Evolutionary conservation across 2,797 vertebrate genomes (phyloP).

Genomic region (Dromococcyx pavoninus): DNA sequence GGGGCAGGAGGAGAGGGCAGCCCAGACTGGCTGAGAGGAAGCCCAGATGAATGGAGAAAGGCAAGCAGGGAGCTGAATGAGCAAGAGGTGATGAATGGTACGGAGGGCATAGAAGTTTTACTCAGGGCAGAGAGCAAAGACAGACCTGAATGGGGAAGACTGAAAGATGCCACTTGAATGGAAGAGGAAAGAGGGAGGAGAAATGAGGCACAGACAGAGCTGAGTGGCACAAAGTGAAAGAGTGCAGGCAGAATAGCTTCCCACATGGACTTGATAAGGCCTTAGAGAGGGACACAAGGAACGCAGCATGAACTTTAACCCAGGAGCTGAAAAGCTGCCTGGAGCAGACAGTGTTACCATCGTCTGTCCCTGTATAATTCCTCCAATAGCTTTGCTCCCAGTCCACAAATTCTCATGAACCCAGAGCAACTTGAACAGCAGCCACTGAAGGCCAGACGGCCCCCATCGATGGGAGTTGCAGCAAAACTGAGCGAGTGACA

Average conservation of each 20-base stretch:
- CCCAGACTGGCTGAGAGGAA: slow-evolving; percentile 5
- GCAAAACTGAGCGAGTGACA: not conserved
- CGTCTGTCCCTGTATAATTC: not conserved
- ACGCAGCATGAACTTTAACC: slow-evolving; percentile 64
- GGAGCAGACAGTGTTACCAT: not conserved
- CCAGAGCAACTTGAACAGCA: not conserved
- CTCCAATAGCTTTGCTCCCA: slow-evolving; percentile 14
- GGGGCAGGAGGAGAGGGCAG: slow-evolving; percentile 24
- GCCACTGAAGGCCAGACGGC: not conserved
- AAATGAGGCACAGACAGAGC: not conserved
- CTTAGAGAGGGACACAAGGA: slow-evolving; percentile 55
- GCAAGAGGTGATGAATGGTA: slow-evolving; percentile 39
- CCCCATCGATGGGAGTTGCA: not conserved
- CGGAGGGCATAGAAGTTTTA: slow-evolving; percentile 38
- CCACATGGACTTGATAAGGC: slow-evolving; percentile 59
- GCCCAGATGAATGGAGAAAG: slow-evolving; percentile 26
- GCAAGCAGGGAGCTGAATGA: slow-evolving; percentile 44
- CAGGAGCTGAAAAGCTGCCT: slow-evolving; percentile 55
- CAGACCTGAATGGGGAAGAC: slow-evolving; percentile 46
- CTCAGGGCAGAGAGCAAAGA: slow-evolving; percentile 58
- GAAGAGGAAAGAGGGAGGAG: slow-evolving; percentile 22
- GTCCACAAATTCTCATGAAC: slow-evolving; percentile 63
- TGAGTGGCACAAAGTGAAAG: slow-evolving; percentile 34
- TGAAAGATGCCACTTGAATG: slow-evolving; percentile 42
- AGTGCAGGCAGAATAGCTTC: slow-evolving; percentile 31